Percentiles rank a stretch among this genome's conserved stretches.
phyloP scores from a whole-genome alignment of 2,888 invertebrate species.

The Suillia variegata region DNA sequence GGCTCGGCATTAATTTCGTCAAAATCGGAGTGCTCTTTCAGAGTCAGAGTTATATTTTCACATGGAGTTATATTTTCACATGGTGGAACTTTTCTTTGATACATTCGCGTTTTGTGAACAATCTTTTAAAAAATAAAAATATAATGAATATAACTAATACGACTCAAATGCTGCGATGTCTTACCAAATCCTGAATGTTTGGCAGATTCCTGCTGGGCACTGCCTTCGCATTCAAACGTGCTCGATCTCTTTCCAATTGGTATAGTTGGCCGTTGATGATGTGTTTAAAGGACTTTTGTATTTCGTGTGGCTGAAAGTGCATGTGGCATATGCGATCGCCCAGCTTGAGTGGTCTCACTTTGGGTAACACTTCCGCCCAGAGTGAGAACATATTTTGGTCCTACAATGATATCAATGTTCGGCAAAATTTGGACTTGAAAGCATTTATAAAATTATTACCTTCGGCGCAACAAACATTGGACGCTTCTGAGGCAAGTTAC shows the following conservation, averaged over 20 bases:
- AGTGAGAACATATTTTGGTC: constrained; percentile 33
- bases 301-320: constrained; percentile 40
- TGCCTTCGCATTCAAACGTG: constrained; percentile 37
- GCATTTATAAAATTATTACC: constrained; percentile 22
- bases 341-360: constrained; percentile 35
- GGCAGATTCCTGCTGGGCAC: constrained; percentile 41
- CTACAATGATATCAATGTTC: constrained; percentile 23
- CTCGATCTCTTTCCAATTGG: constrained; percentile 43
- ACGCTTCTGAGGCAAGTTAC: constrained; percentile 29
- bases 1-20: background rate
- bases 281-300: constrained; percentile 43
- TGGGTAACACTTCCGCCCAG: constrained; percentile 41
- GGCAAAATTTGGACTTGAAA: background rate
- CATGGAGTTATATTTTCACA: no score
- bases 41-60: no score
- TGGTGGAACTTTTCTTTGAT: no score
- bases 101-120: background rate
- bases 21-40: background rate
- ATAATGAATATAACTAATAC: background rate
- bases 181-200: constrained; percentile 23
- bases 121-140: background rate
- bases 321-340: constrained; percentile 45
- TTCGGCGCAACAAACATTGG: constrained; percentile 45
- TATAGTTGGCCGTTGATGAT: constrained; percentile 42
- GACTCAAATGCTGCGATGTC: background rate